phyloP scores from a whole-genome alignment of 2,888 invertebrate species.

The Calliphora vomitoria region DNA sequence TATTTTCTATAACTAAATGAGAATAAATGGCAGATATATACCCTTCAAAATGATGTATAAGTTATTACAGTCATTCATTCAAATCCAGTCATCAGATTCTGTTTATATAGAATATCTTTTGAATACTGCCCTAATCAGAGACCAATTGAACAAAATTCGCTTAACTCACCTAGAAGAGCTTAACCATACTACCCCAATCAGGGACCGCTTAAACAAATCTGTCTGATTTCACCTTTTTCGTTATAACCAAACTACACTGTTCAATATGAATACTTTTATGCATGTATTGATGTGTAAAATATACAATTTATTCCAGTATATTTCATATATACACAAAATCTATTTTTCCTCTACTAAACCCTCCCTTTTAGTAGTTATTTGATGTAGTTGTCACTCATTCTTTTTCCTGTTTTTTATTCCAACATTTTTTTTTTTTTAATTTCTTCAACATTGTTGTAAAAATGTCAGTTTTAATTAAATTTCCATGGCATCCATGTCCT shows the following conservation, averaged over 20 bases:
- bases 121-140: too few relatives aligned
- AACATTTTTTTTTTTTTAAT: constrained; percentile 29
- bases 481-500: constrained; percentile 79
- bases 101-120: too few relatives aligned
- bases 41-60: too few relatives aligned
- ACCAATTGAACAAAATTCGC: too few relatives aligned
- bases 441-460: constrained; percentile 72
- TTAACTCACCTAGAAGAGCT: too few relatives aligned
- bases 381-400: constrained; percentile 6
- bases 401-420: not conserved
- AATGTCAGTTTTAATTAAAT: constrained; percentile 81
- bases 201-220: too few relatives aligned
- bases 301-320: not conserved
- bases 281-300: constrained; percentile 19
- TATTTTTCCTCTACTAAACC: not conserved
- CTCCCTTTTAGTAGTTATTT: not conserved
- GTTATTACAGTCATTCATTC: too few relatives aligned
- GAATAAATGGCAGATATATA: too few relatives aligned
- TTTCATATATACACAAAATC: not conserved
- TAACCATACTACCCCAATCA: too few relatives aligned
- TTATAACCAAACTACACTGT: not conserved
- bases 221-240: too few relatives aligned
- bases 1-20: too few relatives aligned
- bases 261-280: not conserved
- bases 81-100: too few relatives aligned